Evolutionary conservation across 2,113 vertebrate species (phyloP).

Genomic region (Clarias batrachus): DNA sequence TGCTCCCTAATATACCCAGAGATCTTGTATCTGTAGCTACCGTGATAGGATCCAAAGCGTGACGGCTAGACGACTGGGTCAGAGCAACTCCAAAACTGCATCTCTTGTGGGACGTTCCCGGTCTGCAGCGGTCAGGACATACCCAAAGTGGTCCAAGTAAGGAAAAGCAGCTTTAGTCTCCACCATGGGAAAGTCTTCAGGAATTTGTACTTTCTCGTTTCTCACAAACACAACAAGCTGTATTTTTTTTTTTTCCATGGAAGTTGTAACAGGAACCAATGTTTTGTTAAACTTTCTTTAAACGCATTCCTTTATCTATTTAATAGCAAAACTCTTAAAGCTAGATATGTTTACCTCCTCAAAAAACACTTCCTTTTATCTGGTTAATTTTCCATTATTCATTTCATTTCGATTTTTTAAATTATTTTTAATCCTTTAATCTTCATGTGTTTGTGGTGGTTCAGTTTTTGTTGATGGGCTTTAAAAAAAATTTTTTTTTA

Average conservation of each 20-base stretch:
- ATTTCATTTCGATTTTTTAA: neutral
- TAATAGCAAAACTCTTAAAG: neutral
- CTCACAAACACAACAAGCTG: neutral
- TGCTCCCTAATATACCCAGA: too few species aligned
- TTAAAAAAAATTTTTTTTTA: conserved; percentile 6
- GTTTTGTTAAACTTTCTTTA: neutral
- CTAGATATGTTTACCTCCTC: neutral
- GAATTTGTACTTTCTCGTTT: neutral
- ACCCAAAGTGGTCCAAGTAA: too few species aligned
- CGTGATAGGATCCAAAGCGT: too few species aligned
- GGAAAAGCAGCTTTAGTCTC: neutral
- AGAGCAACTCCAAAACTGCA: too few species aligned
- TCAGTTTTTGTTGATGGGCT: neutral
- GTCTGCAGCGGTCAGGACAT: too few species aligned
- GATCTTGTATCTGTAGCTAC: too few species aligned
- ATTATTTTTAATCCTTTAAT: neutral
- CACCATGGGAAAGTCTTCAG: neutral
- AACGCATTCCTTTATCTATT: neutral
- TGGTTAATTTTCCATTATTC: neutral
- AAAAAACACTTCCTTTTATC: neutral
- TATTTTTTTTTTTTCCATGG: too few species aligned
- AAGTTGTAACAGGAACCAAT: neutral
- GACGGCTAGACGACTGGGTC: too few species aligned
- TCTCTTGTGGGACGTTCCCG: too few species aligned
- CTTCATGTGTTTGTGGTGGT: neutral